phyloP scores from a whole-genome alignment of 2,113 vertebrate species.

The Climacteris rufus region DNA sequence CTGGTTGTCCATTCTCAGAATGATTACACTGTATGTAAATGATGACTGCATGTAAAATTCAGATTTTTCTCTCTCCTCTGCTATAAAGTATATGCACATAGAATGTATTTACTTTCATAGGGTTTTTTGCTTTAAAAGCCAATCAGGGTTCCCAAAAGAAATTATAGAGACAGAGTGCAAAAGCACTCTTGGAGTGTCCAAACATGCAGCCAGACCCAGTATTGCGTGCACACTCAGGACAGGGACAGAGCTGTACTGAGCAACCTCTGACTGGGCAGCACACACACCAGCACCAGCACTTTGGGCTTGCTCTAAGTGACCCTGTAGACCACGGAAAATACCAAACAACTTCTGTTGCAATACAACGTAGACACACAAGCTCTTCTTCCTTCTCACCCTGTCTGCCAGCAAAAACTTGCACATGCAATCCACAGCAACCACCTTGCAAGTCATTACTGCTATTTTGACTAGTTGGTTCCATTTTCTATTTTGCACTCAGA shows the following conservation, averaged over 20 bases:
- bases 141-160: neutral
- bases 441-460: neutral
- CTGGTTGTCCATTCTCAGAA: neutral
- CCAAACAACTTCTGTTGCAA: neutral
- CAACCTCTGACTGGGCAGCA: neutral
- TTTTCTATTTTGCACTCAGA: neutral
- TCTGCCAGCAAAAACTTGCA: neutral
- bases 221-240: neutral
- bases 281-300: rapidly evolving
- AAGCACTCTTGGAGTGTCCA: neutral
- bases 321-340: neutral
- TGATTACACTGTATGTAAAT: neutral
- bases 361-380: neutral
- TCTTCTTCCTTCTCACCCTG: neutral
- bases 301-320: neutral
- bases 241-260: neutral
- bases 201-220: neutral
- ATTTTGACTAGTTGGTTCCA: neutral
- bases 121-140: neutral
- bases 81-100: neutral
- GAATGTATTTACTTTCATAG: neutral
- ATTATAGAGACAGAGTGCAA: neutral
- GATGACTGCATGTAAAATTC: neutral
- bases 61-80: neutral
- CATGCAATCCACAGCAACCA: neutral